A percentile compares a stretch with the other conserved stretches of the same genome.
phyloP scores from a whole-genome alignment of 2,888 invertebrate species.

The Thecocarcelia acutangulata region DNA sequence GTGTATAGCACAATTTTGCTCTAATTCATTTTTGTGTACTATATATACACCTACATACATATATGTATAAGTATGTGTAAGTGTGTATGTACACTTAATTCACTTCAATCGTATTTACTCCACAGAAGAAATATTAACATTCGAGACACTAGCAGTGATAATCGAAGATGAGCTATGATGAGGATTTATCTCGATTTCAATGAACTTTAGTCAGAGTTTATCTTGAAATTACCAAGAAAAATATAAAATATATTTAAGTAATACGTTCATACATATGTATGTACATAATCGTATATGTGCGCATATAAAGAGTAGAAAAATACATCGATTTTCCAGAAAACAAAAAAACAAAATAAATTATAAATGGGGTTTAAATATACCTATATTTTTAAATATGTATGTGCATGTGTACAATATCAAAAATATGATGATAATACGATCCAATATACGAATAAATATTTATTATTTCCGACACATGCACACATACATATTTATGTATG shows the following conservation, averaged over 20 bases:
- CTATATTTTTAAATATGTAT: neutral
- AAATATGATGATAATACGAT: slow-evolving; percentile 32
- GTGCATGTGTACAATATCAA: slow-evolving; percentile 11
- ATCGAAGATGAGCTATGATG: slow-evolving; percentile 63
- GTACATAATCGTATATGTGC: neutral
- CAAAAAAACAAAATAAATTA: slow-evolving; percentile 14
- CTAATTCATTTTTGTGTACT: slow-evolving; percentile 59
- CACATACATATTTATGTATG: neutral
- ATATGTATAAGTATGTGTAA: neutral
- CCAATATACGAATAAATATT: slow-evolving; percentile 15
- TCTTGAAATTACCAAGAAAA: slow-evolving; percentile 73
- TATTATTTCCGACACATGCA: slow-evolving; percentile 16
- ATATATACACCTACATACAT: slow-evolving; percentile 19
- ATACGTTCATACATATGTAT: neutral
- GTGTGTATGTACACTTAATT: neutral
- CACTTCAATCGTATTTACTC: slow-evolving; percentile 41
- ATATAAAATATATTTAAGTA: slow-evolving; percentile 48
- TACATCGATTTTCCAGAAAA: slow-evolving; percentile 39
- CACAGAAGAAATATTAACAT: slow-evolving; percentile 53
- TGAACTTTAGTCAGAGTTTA: slow-evolving; percentile 81
- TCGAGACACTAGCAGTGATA: slow-evolving; percentile 66
- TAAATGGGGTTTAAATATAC: slow-evolving; percentile 55
- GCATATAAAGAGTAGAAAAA: slow-evolving; percentile 36
- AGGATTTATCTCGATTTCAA: slow-evolving; percentile 79
- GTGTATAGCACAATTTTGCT: slow-evolving; percentile 50